Evolutionary conservation across 2,888 invertebrate species (phyloP).

Genomic region (Adelphocoris suturalis): DNA sequence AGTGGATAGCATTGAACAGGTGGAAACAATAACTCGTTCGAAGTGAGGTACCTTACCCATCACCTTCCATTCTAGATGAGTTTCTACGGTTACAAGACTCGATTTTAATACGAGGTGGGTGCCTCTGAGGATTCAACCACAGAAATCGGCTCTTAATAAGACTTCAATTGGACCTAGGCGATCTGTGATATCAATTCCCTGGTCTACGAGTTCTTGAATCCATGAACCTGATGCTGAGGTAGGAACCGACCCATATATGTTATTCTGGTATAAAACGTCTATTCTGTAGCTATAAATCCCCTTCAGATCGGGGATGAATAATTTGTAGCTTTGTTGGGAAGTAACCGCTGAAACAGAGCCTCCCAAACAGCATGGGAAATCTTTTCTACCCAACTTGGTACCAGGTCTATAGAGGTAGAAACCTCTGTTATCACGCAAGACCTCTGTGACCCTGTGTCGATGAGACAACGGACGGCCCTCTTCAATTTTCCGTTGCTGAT

Average conservation of each 20-base stretch:
- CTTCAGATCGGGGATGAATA: slow-evolving; percentile 17
- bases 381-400: slow-evolving; percentile 18
- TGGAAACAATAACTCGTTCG: background rate
- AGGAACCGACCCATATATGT: slow-evolving; percentile 43
- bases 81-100: slow-evolving; percentile 41
- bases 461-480: slow-evolving; percentile 14
- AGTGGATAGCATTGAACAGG: slow-evolving; percentile 34
- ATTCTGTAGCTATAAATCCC: background rate
- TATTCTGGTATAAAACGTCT: slow-evolving; percentile 31
- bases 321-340: background rate
- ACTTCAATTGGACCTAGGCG: slow-evolving; percentile 42
- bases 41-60: slow-evolving; percentile 43
- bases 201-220: background rate
- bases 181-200: slow-evolving; percentile 34
- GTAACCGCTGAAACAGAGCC: slow-evolving; percentile 1
- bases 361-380: slow-evolving; percentile 45
- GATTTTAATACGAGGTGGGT: background rate
- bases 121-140: slow-evolving; percentile 24
- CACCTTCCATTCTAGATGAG: slow-evolving; percentile 30
- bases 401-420: background rate
- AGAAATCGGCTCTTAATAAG: slow-evolving; percentile 44
- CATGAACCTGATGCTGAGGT: slow-evolving; percentile 30
- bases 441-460: slow-evolving; percentile 58
- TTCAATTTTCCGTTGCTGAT: slow-evolving; percentile 8
- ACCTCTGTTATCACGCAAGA: slow-evolving; percentile 37